phyloP scores from a whole-genome alignment of 2,113 vertebrate species.

The Todiramphus chloris region DNA sequence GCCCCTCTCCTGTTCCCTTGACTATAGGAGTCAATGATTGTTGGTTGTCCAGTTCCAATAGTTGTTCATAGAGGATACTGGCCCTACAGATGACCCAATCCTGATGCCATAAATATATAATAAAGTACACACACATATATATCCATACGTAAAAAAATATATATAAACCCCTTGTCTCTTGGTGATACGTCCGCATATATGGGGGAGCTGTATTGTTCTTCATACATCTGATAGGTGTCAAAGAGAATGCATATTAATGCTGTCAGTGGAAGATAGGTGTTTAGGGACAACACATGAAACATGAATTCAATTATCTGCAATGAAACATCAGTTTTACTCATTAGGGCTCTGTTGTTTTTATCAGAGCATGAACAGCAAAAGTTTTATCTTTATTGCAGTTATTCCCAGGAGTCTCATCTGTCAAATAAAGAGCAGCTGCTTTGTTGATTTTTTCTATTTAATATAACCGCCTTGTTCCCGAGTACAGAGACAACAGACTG shows the following conservation, averaged over 20 bases:
- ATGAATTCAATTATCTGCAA: conserved; percentile 53
- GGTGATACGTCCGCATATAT: not conserved
- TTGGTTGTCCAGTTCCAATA: not conserved
- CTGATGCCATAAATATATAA: not conserved
- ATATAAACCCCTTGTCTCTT: not conserved
- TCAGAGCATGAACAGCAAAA: conserved; percentile 69
- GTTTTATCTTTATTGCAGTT: conserved; percentile 67
- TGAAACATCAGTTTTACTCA: conserved; percentile 59
- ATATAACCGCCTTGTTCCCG: conserved; percentile 31
- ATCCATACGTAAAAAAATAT: not conserved
- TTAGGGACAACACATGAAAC: conserved; percentile 47
- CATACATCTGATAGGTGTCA: not conserved
- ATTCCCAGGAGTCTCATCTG: conserved; percentile 50
- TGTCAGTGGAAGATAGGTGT: not conserved
- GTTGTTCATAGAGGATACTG: not conserved
- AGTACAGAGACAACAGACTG: conserved; percentile 26
- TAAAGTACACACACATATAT: not conserved
- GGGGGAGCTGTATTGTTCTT: not conserved
- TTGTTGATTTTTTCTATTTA: conserved; percentile 44
- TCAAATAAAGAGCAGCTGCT: conserved; percentile 59
- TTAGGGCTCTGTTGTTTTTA: conserved; percentile 59
- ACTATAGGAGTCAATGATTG: not conserved
- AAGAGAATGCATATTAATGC: not conserved
- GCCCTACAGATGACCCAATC: not conserved
- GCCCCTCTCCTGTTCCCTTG: not conserved